Evolutionary conservation across 2,797 vertebrate genomes (phyloP), one percentile per base, ranked within the genome.

Genomic region (Phrynocephalus forsythii): DNA sequence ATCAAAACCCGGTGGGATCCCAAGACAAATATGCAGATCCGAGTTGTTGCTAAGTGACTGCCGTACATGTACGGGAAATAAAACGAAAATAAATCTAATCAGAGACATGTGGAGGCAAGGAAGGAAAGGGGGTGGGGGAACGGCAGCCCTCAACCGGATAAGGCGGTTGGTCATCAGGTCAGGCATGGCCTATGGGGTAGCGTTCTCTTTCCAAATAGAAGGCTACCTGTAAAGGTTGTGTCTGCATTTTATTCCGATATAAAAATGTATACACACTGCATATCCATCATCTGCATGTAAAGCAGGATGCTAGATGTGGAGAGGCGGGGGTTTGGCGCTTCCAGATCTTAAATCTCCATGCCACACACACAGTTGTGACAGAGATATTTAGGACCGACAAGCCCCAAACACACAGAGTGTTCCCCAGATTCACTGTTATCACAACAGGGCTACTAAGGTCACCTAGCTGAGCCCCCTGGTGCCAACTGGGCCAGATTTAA

Each of bases 31-130:
- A 78, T 69, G 80, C 71, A 8, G 28, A 78, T 66, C 48, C 20
- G 24, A 69, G 67, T 52, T 6, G 91, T 87, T 92, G 89, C 87
- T 90, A 89, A 85, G 91, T 79, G 89, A 86, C 83, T 44, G 6
- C 26, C 0, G 10, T 79, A 86, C 76, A 86, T 56, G 85, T 63
- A 86, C 24, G 28, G 60, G 80, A 26, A 72, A 85, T 77, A 80
- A 71, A 82, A 71, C 26, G 86, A 83, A 90, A 89, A 90, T 66
- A 84, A 87, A 84, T 78, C 66, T 90, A 89, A 92, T 90, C 83
- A 83, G 80, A 89, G 87, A 71, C 91, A 84, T 80, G 83, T 86
- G 91, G 83, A 83, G 44, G 83, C 69, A 69, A 72, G 24, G 22
- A 20, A 75, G 33, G 50, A 52, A 50, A 22, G 10, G 5, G 5